Evolutionary conservation across 2,797 vertebrate genomes (phyloP).

Genomic region (Anableps anableps): DNA sequence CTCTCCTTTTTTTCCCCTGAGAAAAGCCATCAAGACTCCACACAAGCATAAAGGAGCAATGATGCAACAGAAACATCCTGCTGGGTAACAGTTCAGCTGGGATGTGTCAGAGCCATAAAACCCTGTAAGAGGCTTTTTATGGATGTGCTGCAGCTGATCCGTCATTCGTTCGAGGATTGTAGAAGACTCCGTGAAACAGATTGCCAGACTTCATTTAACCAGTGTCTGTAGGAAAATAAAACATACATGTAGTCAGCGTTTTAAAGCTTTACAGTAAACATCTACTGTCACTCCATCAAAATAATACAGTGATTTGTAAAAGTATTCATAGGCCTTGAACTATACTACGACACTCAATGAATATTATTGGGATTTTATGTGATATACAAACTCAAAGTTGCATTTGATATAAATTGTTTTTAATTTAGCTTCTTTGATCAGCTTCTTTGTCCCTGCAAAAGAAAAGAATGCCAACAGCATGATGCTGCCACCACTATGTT

Average conservation of each 20-base stretch:
- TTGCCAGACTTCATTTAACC: neutral
- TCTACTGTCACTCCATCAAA: constrained; percentile 19
- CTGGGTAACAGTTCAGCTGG: constrained; percentile 34
- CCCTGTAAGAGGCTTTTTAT: constrained; percentile 13
- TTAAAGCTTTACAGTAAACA: neutral
- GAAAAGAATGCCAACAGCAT: too few species aligned
- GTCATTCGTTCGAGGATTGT: too few species aligned
- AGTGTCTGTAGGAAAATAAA: neutral
- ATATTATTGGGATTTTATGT: neutral
- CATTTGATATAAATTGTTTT: too few species aligned
- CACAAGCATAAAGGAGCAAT: constrained; percentile 38
- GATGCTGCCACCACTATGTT: too few species aligned
- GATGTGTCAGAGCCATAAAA: constrained; percentile 42
- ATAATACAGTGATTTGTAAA: neutral
- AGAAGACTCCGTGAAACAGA: neutral
- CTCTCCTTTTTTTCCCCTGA: constrained; percentile 9
- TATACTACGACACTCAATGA: neutral
- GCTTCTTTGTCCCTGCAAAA: too few species aligned
- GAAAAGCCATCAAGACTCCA: constrained; percentile 13
- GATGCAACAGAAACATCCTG: constrained; percentile 44
- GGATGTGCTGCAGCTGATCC: neutral
- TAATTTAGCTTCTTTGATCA: too few species aligned
- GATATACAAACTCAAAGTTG: too few species aligned
- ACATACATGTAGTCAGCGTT: neutral
- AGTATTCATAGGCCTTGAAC: neutral